Base-by-base conservation (phyloP, 2,888 invertebrate genomes). In the Luffia ferchaultella region DNA sequence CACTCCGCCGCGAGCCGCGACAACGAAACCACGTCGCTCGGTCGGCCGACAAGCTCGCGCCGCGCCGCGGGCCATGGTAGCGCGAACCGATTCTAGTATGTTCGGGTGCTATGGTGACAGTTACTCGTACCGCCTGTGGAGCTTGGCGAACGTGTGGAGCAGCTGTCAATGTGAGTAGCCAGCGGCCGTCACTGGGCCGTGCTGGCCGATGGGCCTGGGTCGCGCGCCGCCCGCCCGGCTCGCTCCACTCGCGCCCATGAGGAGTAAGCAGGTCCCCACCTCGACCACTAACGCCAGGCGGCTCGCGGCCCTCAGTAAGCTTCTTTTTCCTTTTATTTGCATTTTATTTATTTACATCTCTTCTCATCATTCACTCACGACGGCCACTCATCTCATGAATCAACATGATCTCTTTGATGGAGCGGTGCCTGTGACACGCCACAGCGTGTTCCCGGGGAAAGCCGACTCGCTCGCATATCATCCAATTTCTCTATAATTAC, bases 61-160 rank as follows among this genome's bases (percentile, higher is more conserved):
- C 74, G 76, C 68, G 79, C 82, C 78, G 85, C 88, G 89, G 89
- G 90, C 87, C 88, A 90, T 89, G 89, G 91, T 91, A 90, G 91
- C 91, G 88, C 90, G 90, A 88, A 89, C 89, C 84, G 87, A 88
- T 87, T 89, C 86, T 85, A 89, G 87, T 86, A 90, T 89, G 89
- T 89, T 88, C 86, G 88, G 88, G 74, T 88, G 88, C 85, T 89
- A 88, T 85, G 82, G 82, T 79, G 89, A 89, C 85, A 89, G 89
- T 86, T 90, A 90, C 85, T 89, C 89, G 76, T 90, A 89, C 84
- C 87, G 89, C 76, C 87, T 90, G 77, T 90, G 90, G 90, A 89
- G 89, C 85, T 85, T 90, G 79, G 90, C 90, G 84, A 89, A 90
- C 85, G 89, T 89, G 68, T 90, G 89, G 89, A 89, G 88, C 85